Base-by-base conservation (phyloP, 2,888 invertebrate genomes). In the Psococerastis gibbosa region DNA sequence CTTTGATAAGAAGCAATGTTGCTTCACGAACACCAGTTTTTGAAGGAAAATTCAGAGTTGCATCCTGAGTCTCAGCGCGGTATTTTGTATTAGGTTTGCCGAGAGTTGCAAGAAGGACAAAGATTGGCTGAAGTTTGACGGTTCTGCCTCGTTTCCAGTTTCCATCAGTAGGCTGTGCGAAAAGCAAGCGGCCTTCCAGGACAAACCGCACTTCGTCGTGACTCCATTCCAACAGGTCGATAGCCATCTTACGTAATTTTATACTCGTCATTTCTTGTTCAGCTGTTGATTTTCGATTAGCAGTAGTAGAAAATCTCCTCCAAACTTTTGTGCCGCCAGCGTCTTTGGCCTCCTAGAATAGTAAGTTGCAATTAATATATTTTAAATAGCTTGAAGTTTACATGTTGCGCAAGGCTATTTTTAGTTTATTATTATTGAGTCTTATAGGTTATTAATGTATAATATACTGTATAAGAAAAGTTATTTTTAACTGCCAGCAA, bases 211-310 rank as follows among this genome's bases (percentile, higher is more conserved):
- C 83, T 60, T 91, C 89, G 54, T 88, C 88, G 57, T 87, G 85
- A 63, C 82, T 83, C 94, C 94, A 94, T 56, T 89, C 89, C 51
- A 94, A 64, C 3, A 88, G 77, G 59, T 94, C 91, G 49, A 92
- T 79, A 43, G 91, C 91, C 72, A 91, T 82, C 74, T 89, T 89
- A 58, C 88, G 71, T 49, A 89, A 66, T 61, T 87, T 80, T 52
- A 89, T 87, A 60, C 85, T 87, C 50, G 84, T 83, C 62, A 87
- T 78, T 59, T 89, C 88, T 55, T 83, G 75, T 57, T 88, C 85
- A 49, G 80, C 78, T 45, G 79, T 80, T 6, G 80, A 75, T 52
- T 82, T 66, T 51, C 81, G 68, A 44, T 70, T 70, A 35, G 70
- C 68, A 18, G 20, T 13, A 4, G 38, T 38, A 18, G 38, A 38